Base-by-base conservation (phyloP, 2,888 invertebrate species). In the Ichneumoninae sp. region DNA sequence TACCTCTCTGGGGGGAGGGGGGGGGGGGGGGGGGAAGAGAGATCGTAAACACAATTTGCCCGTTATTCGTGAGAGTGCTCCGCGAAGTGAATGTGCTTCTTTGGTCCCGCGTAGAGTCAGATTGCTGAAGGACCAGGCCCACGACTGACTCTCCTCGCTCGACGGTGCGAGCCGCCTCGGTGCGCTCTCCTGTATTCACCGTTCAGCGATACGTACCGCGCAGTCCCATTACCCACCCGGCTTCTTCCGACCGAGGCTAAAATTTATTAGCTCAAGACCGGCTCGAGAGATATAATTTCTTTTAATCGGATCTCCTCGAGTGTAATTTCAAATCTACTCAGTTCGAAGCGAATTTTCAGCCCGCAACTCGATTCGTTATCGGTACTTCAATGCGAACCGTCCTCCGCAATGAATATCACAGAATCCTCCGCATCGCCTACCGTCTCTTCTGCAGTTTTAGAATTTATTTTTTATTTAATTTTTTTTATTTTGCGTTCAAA, bases 21-120 rank as follows among this genome's bases (percentile, higher is more conserved):
- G 30, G 30, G 0, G 16, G 0, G 16, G 22, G 10, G 8, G 5
- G 3, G 47, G 44, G 47, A 68, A 36, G 54, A 72, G 79, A 78
- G 69, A 84, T 74, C 78, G 82, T 72, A 82, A 82, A 84, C 78
- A 78, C 84, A 78, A 82, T 81, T 78, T 82, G 78, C 57, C 74
- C 65, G 74, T 69, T 82, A 80, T 75, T 75, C 76, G 75, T 44
- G 75, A 76, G 80, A 79, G 70, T 71, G 75, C 83, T 70, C 57
- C 26, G 75, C 54, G 57, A 75, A 75, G 70, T 71, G 70, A 80
- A 83, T 80, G 74, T 74, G 70, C 60, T 79, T 71, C 71, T 83
- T 75, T 47, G 69, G 75, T 84, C 70, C n/a, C n/a, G 19, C 40
- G 77, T 47, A 33, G 62, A 82, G 69, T 78, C 71, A 71, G 76